Evolutionary conservation across 53 echinoderm and acorn worm species (phyloP).

Genomic region (Luidia sarsii): DNA sequence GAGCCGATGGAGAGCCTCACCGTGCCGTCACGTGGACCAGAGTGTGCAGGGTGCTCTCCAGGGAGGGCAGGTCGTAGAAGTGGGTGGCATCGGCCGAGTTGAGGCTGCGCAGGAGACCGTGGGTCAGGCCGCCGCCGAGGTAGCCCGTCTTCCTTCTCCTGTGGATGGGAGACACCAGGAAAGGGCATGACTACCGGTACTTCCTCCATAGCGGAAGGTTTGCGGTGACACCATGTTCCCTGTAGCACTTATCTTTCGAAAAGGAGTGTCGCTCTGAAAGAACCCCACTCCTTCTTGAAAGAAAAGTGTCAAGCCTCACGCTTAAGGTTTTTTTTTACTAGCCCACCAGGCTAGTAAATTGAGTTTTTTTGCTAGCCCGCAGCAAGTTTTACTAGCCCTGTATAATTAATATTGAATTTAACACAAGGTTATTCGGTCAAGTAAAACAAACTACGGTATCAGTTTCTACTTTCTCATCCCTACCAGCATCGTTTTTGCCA

Average conservation of each 20-base stretch:
- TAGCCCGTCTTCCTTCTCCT: slow-evolving; percentile 70
- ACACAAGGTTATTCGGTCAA: not conserved
- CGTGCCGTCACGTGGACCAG: slow-evolving; percentile 95
- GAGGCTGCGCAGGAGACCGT: slow-evolving; percentile 78
- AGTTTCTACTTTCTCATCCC: too few relatives aligned
- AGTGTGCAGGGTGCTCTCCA: slow-evolving; percentile 84
- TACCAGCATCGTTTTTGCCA: too few relatives aligned
- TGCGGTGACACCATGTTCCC: not conserved
- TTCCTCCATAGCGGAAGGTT: not conserved
- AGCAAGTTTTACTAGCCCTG: too few relatives aligned
- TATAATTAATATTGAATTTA: too few relatives aligned
- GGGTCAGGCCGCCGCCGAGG: slow-evolving; percentile 80
- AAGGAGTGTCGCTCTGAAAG: not conserved
- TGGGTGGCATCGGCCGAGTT: slow-evolving; percentile 90
- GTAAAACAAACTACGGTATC: too few relatives aligned
- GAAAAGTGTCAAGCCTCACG: too few relatives aligned
- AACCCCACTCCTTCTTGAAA: too few relatives aligned
- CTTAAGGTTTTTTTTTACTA: too few relatives aligned
- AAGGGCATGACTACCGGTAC: not conserved
- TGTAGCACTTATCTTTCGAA: not conserved
- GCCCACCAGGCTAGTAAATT: too few relatives aligned
- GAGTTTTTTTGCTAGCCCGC: too few relatives aligned
- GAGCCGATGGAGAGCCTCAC: too few relatives aligned
- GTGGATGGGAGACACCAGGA: too few relatives aligned
- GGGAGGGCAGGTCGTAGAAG: slow-evolving; percentile 94